These are phyloP conservation scores for Montipora sp. DNA, from an alignment of 64 coral and sea anemone genomes.

Conservation along the genomic window DNA sequence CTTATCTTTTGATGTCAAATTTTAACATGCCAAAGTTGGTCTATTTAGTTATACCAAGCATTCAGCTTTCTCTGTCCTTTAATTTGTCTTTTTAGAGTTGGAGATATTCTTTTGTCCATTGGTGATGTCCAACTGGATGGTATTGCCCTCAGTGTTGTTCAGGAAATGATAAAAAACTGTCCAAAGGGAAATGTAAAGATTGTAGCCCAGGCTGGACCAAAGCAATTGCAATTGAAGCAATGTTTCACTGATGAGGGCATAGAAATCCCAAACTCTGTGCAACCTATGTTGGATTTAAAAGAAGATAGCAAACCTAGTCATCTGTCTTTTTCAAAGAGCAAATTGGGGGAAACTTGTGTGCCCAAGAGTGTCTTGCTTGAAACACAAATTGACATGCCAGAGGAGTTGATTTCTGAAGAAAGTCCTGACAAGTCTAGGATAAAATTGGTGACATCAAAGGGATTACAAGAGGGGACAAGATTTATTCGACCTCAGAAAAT, in stretches of 20 bases:
- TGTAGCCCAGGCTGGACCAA: conserved; percentile 49
- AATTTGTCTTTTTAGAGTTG: conserved; percentile 54
- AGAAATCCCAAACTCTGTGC: neutral
- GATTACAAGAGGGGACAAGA: neutral
- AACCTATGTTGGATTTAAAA: neutral
- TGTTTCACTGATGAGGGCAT: neutral
- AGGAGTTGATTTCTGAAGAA: neutral
- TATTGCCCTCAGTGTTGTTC: conserved; percentile 43
- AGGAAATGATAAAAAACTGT: conserved; percentile 71
- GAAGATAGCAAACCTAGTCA: neutral
- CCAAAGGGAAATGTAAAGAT: conserved; percentile 76
- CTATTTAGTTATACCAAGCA: no score
- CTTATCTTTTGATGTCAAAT: no score
- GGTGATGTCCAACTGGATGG: conserved; percentile 36
- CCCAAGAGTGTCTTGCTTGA: neutral
- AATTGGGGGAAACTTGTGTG: neutral
- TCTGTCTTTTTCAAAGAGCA: neutral
- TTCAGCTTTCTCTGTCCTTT: neutral
- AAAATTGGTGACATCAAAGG: neutral
- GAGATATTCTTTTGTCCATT: conserved; percentile 80
- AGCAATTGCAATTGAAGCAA: neutral
- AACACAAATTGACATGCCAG: neutral
- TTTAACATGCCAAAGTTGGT: no score
- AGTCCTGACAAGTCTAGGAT: neutral
- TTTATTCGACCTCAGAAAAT: neutral